Evolutionary conservation across 2,113 vertebrate genomes (phyloP).

Genomic region (Rhabdornis inornatus): DNA sequence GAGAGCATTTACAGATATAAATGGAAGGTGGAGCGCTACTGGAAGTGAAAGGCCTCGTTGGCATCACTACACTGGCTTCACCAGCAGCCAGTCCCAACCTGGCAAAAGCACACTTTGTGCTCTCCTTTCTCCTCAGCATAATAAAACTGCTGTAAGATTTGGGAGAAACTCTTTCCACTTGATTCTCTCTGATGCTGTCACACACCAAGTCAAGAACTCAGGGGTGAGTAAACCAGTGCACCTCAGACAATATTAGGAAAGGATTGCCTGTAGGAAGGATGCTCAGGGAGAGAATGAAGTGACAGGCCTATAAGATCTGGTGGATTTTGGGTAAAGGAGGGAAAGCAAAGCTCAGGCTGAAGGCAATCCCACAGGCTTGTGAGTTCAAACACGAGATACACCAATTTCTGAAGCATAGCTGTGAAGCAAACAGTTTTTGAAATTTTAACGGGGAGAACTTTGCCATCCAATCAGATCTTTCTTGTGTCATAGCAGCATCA

Average conservation of each 20-base stretch:
- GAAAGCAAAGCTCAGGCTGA: neutral
- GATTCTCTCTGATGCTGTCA: neutral
- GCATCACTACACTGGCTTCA: neutral
- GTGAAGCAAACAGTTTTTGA: neutral
- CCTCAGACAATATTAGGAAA: neutral
- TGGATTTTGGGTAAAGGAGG: neutral
- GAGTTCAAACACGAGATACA: neutral
- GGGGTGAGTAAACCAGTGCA: neutral
- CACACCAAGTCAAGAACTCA: neutral
- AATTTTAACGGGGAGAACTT: neutral
- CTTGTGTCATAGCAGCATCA: neutral
- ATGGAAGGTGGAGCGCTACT: neutral
- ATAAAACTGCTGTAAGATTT: neutral
- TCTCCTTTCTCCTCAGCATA: neutral
- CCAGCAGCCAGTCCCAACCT: conserved; percentile 22
- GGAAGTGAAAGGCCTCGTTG: neutral
- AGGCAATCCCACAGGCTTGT: neutral
- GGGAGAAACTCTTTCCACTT: neutral
- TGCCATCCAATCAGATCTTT: neutral
- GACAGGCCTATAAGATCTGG: neutral
- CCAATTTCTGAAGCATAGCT: neutral
- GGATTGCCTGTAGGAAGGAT: neutral
- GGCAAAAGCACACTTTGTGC: neutral
- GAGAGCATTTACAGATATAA: neutral
- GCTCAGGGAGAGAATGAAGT: neutral